Base-by-base conservation (phyloP, 2,888 invertebrate genomes). In the Eubasilissa splendida region DNA sequence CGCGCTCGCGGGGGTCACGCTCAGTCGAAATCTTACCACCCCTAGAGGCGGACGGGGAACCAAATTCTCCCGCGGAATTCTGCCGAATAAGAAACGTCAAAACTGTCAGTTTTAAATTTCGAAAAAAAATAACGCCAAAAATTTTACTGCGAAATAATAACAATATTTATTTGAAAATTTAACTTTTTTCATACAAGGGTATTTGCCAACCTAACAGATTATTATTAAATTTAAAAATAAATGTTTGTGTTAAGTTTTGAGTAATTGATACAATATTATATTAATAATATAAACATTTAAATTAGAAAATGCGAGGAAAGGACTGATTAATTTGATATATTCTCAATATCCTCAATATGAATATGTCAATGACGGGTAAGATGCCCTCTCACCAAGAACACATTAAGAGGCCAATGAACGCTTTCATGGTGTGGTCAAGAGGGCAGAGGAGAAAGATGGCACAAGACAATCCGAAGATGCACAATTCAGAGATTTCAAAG, bases 351-450 rank as follows among this genome's bases (percentile, higher is more conserved):
- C 3, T 75, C 22, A 78, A 14, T 7, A 83, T 77, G 81, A 82
- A 80, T 56, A 84, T 83, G 84, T 81, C 82, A n/a, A 76, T 83
- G 71, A 56, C 83, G 22, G 80, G 77, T 50, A 88, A 88, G 84
- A 82, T 83, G 82, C 77, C 84, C 77, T 87, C 90, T 80, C 92
- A 88, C 81, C 89, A 89, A 85, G 95, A 95, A 87, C 96, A 97
- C 87, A 97, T 98, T 85, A 98, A 98, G 88, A 91, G 97, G 84
- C 97, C 97, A 0, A 97, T 97, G 97, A 97, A 97, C 88, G 97
- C 97, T 4, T 97, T 97, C 88, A 97, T 97, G 97, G 97, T 97
- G 84, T 97, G 97, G 97, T 96, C 96, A 1, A 89, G 97, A 54
- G 96, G 96, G 7, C 96, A 97, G 87, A 88, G 97, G 81, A 90